Conservation (phyloP, 2,888 invertebrate species). For the Ganaspis brasiliensis region DNA sequence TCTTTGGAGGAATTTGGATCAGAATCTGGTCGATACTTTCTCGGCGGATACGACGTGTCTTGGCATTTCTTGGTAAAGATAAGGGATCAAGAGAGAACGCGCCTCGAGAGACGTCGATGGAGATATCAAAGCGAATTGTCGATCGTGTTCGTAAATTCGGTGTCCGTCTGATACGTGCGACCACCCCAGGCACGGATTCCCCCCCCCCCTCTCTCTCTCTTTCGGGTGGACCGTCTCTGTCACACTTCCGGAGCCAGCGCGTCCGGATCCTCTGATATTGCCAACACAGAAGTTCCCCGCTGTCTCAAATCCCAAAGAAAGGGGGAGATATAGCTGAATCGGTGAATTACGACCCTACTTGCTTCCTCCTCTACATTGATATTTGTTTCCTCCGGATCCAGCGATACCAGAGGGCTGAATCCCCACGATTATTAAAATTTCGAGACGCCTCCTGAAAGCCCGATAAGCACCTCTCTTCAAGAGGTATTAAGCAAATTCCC, state of each 20-base stretch:
- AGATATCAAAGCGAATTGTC: conserved; percentile 68
- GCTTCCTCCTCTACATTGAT: conserved; percentile 45
- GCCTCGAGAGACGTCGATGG: conserved; percentile 64
- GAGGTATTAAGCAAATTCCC: background rate
- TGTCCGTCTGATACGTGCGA: conserved; percentile 61
- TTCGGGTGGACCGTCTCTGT: conserved; percentile 2
- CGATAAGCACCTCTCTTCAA: background rate
- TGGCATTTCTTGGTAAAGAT: conserved; percentile 52
- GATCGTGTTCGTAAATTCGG: conserved; percentile 70
- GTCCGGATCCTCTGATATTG: conserved; percentile 61
- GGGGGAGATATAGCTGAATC: conserved; percentile 62
- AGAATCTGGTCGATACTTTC: conserved; percentile 32
- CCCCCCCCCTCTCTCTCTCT: conserved; percentile 22
- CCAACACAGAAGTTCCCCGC: conserved; percentile 53
- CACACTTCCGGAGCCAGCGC: conserved; percentile 53
- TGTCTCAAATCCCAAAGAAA: conserved; percentile 45
- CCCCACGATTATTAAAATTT: conserved; percentile 28
- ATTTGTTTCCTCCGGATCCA: conserved; percentile 51
- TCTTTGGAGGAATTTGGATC: too few relatives aligned
- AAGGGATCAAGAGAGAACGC: conserved; percentile 44
- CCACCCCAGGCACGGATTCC: conserved; percentile 52
- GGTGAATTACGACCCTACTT: conserved; percentile 59
- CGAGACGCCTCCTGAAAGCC: background rate
- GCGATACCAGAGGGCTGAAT: background rate
- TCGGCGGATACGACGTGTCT: conserved; percentile 50